Conservation (phyloP, 2,888 invertebrate genomes). For the Athrips mouffetella region DNA sequence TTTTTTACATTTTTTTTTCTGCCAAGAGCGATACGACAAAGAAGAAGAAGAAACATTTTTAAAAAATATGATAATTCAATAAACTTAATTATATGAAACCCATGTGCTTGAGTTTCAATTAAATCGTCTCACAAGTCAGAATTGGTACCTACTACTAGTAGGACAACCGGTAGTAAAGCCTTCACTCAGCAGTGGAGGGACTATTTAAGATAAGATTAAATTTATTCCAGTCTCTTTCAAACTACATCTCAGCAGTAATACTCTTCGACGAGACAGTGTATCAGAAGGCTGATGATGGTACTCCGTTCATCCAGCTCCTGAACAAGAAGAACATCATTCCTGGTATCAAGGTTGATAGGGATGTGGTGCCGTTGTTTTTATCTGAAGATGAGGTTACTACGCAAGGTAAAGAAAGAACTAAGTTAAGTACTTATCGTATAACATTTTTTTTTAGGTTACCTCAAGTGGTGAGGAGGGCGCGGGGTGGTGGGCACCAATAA, state of each 20-base stretch:
- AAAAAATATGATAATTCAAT: no score
- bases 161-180: no score
- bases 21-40: no score
- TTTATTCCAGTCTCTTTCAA: constrained; percentile 65
- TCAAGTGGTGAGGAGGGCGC: not conserved
- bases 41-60: no score
- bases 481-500: no score
- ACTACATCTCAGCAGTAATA: constrained; percentile 96
- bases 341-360: constrained; percentile 97
- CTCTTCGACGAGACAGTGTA: constrained; percentile 98
- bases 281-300: constrained; percentile 93
- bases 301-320: constrained; percentile 88
- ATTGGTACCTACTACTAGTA: no score
- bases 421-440: not conserved
- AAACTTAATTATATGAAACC: no score
- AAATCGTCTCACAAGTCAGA: no score
- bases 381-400: constrained; percentile 97
- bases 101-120: no score
- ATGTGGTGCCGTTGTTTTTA: constrained; percentile 92
- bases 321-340: constrained; percentile 93
- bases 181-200: no score
- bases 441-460: not conserved
- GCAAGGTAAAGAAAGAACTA: constrained; percentile 83
- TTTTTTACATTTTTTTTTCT: no score
- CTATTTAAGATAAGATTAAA: constrained; percentile 79